phyloP scores from a whole-genome alignment of 2,888 invertebrate genomes.

The Eupeodes luniger region DNA sequence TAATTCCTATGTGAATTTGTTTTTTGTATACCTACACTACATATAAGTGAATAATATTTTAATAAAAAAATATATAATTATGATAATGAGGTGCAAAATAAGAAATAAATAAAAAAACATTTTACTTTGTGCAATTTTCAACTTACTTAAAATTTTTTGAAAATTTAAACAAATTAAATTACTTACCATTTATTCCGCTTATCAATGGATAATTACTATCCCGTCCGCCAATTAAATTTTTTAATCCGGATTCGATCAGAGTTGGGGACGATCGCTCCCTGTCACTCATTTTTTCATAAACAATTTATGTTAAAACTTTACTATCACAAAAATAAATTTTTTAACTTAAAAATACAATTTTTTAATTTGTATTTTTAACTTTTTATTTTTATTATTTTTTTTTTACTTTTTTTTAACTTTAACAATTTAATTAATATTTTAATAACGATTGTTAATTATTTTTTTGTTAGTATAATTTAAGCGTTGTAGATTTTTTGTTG shows the following conservation, averaged over 20 bases:
- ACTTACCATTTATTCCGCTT: constrained; percentile 89
- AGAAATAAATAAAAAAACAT: constrained; percentile 10
- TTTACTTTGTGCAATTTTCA: constrained; percentile 31
- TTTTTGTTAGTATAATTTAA: constrained; percentile 51
- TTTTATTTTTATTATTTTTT: not conserved
- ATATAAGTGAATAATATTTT: constrained; percentile 28
- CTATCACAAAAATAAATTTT: constrained; percentile 79
- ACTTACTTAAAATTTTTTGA: constrained; percentile 12
- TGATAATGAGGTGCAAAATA: constrained; percentile 69
- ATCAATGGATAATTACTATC: constrained; percentile 92
- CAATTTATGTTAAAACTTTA: constrained; percentile 81
- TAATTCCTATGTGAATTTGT: constrained; percentile 36
- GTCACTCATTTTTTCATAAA: constrained; percentile 90
- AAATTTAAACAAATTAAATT: constrained; percentile 34
- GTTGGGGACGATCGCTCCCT: constrained; percentile 95
- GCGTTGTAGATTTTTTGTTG: constrained; percentile 63
- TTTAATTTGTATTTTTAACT: constrained; percentile 46
- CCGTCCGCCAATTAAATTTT: constrained; percentile 92
- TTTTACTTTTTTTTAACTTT: constrained; percentile 46
- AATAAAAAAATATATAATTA: constrained; percentile 20
- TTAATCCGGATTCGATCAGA: constrained; percentile 93
- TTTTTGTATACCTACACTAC: constrained; percentile 34
- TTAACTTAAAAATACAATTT: constrained; percentile 59
- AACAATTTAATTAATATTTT: constrained; percentile 46
- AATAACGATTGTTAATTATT: constrained; percentile 42